A percentile compares a stretch with the other conserved stretches of the same genome.
Conservation (phyloP, 2,797 vertebrate species). For the Tangara arthus region DNA sequence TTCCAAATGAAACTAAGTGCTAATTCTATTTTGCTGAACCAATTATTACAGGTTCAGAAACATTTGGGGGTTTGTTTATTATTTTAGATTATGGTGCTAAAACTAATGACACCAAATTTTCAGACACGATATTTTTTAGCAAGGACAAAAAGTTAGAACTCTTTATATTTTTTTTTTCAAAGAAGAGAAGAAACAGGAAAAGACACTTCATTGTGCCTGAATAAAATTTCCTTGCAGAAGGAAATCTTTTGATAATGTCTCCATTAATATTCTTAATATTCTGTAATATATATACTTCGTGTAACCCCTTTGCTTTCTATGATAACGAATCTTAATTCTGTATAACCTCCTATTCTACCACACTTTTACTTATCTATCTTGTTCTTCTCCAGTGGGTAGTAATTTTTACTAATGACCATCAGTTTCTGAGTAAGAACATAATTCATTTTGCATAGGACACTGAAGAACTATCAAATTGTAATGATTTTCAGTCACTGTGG, state of each 20-base stretch:
- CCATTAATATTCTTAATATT: neutral
- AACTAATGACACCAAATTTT: neutral
- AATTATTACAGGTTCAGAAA: neutral
- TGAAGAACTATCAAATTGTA: slow-evolving; percentile 24
- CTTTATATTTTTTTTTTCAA: neutral
- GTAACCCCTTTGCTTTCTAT: neutral
- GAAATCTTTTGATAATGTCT: neutral
- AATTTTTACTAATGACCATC: slow-evolving; percentile 30
- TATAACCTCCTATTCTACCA: neutral
- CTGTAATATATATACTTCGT: neutral
- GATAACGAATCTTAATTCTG: neutral
- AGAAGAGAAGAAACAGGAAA: neutral
- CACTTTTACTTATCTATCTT: neutral
- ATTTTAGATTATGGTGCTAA: neutral
- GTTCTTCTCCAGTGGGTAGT: neutral
- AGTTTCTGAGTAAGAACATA: neutral
- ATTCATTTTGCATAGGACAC: slow-evolving; percentile 29
- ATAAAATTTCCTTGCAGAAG: neutral
- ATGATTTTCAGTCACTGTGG: slow-evolving; percentile 17
- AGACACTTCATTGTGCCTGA: neutral
- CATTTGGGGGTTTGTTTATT: neutral
- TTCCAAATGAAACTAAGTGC: neutral
- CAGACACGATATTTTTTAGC: neutral
- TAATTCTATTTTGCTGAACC: neutral
- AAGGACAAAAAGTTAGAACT: neutral